Conservation (phyloP, 1,140 invertebrate genomes). For the Ridgeia piscesae region DNA sequence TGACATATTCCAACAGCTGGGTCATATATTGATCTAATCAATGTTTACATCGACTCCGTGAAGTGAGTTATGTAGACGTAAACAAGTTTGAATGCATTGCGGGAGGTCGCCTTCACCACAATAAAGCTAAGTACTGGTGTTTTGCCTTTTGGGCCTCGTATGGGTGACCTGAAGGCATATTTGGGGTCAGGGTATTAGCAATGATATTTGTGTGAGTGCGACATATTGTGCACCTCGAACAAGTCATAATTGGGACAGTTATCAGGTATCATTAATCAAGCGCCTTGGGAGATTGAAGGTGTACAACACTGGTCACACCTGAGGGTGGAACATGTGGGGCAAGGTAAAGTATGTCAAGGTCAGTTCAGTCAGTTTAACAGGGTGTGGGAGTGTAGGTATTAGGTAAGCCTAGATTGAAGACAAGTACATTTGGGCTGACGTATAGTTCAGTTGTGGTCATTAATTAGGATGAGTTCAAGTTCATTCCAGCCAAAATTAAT, state of each 20-base stretch:
- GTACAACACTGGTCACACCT: neutral
- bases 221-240: neutral
- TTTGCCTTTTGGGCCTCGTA: neutral
- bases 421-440: too few relatives aligned
- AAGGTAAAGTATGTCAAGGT: neutral
- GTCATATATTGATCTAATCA: neutral
- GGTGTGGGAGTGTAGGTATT: too few relatives aligned
- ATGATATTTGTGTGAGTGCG: neutral
- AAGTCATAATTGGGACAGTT: neutral
- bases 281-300: neutral
- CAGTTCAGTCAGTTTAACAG: too few relatives aligned
- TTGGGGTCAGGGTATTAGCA: neutral
- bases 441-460: too few relatives aligned
- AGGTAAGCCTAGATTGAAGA: too few relatives aligned
- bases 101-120: neutral
- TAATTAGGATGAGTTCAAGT: too few relatives aligned
- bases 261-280: neutral
- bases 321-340: neutral
- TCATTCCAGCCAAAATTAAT: too few relatives aligned
- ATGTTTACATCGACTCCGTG: neutral
- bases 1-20: neutral
- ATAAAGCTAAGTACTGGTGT: neutral
- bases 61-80: neutral
- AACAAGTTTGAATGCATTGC: neutral
- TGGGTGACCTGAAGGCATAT: neutral